These are phyloP conservation scores for Etheostoma nigrum DNA, from an alignment of 2,797 vertebrate genomes.

Conservation along the genomic window DNA sequence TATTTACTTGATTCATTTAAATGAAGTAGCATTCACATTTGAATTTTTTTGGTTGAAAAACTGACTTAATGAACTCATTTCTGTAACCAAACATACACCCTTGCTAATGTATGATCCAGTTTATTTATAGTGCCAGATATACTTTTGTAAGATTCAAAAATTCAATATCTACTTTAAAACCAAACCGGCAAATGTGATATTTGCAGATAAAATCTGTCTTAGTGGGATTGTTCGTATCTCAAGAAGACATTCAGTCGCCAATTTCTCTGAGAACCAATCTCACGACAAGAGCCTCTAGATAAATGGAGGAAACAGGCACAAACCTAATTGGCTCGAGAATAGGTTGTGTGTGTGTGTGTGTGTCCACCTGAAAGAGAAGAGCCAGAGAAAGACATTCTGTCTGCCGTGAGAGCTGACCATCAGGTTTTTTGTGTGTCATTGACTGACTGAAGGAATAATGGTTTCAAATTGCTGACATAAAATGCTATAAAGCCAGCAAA, in stretches of 20 bases:
- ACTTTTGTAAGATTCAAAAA: conserved; percentile 1
- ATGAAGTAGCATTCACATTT: not conserved
- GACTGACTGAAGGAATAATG: conserved; percentile 58
- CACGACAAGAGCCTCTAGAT: conserved; percentile 42
- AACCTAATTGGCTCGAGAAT: conserved; percentile 43
- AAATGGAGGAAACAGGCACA: conserved; percentile 55
- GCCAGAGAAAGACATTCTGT: conserved; percentile 6
- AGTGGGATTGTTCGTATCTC: conserved; percentile 71
- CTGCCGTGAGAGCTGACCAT: conserved; percentile 25
- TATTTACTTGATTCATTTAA: not conserved
- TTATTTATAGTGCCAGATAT: not conserved
- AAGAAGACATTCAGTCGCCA: conserved; percentile 75
- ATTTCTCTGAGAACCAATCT: conserved; percentile 50
- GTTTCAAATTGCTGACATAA: conserved; percentile 59
- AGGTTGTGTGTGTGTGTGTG: conserved; percentile 18
- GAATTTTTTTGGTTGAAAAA: not conserved
- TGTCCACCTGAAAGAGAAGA: conserved; percentile 61
- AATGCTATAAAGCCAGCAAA: conserved; percentile 58
- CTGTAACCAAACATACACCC: not conserved
- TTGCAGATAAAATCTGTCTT: conserved; percentile 59
- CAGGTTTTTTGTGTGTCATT: conserved; percentile 42
- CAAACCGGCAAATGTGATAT: conserved; percentile 33
- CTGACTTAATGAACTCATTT: not conserved
- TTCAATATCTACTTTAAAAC: not conserved
- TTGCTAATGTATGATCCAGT: not conserved